Conservation (phyloP, 2,888 invertebrate genomes). For the Gortyna flavago region DNA sequence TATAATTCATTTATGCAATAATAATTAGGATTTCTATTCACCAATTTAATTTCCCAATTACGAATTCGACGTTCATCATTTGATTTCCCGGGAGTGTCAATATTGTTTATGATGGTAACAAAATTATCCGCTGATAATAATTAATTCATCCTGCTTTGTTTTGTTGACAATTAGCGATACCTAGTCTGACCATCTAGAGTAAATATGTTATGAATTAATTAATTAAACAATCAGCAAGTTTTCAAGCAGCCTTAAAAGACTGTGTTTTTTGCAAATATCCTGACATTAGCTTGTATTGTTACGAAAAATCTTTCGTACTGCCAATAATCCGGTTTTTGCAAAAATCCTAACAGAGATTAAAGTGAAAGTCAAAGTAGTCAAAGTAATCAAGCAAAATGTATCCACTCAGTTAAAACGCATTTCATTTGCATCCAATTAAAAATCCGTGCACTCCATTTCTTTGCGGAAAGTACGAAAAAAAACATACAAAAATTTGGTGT, state of each 20-base stretch:
- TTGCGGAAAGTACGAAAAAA: constrained; percentile 11
- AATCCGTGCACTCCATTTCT: constrained; percentile 9
- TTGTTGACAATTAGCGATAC: constrained; percentile 5
- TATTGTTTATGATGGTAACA: constrained; percentile 30
- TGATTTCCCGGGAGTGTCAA: constrained; percentile 41
- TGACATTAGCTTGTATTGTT: too few species aligned
- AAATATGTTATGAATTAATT: too few species aligned
- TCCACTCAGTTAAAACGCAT: constrained; percentile 12
- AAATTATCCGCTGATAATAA: constrained; percentile 40
- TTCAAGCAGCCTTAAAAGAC: too few species aligned
- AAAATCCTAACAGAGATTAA: too few species aligned
- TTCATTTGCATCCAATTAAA: constrained; percentile 36
- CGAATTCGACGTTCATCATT: constrained; percentile 6
- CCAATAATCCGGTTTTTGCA: too few species aligned
- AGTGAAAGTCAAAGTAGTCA: too few species aligned
- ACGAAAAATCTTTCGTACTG: too few species aligned
- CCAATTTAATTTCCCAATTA: constrained; percentile 12
- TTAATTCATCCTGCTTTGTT: constrained; percentile 28
- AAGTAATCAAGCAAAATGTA: constrained; percentile 15
- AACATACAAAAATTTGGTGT: background rate
- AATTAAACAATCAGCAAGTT: too few species aligned
- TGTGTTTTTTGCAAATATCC: too few species aligned
- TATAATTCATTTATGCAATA: background rate
- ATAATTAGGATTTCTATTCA: constrained; percentile 3
- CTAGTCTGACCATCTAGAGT: constrained; percentile 5